Percentiles rank a stretch among this genome's conserved stretches.
These are phyloP conservation scores for Sericinus montela DNA, from an alignment of 2,888 invertebrate species.

Conservation along the genomic window DNA sequence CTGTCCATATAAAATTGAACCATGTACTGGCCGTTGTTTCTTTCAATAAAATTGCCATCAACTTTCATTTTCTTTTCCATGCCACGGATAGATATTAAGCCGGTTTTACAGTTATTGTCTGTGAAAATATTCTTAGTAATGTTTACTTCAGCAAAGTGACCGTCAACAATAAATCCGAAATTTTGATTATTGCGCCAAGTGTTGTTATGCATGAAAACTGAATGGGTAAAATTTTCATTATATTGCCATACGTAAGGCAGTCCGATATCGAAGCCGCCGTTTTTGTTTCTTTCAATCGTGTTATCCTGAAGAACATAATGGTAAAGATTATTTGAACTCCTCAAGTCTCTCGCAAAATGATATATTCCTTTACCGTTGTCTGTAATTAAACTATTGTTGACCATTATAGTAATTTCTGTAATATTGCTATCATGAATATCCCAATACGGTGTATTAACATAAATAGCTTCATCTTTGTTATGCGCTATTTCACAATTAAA, in stretches of 20 bases:
- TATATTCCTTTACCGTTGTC: slow-evolving; percentile 93
- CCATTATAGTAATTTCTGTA: slow-evolving; percentile 93
- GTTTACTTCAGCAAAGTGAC: slow-evolving; percentile 95
- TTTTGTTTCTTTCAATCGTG: slow-evolving; percentile 89
- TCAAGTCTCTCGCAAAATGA: slow-evolving; percentile 94
- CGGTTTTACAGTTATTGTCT: slow-evolving; percentile 90
- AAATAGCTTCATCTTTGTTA: slow-evolving; percentile 89
- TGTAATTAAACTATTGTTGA: slow-evolving; percentile 90
- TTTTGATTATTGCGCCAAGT: slow-evolving; percentile 92
- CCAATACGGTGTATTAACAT: slow-evolving; percentile 91
- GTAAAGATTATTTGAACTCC: slow-evolving; percentile 97
- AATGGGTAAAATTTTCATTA: slow-evolving; percentile 96
- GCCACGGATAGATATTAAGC: slow-evolving; percentile 89
- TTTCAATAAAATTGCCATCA: slow-evolving; percentile 87
- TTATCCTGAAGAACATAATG: slow-evolving; percentile 95
- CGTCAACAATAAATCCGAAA: slow-evolving; percentile 91
- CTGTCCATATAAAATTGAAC: slow-evolving; percentile 93
- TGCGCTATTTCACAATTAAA: slow-evolving; percentile 89
- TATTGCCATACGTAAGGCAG: slow-evolving; percentile 98
- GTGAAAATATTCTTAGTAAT: slow-evolving; percentile 91
- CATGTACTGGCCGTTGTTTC: slow-evolving; percentile 90
- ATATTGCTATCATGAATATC: slow-evolving; percentile 91
- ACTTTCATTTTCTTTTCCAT: slow-evolving; percentile 98
- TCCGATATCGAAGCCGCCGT: slow-evolving; percentile 92
- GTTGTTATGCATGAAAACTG: slow-evolving; percentile 91